Conservation (phyloP, 1,140 invertebrate species). For the Carcinoscorpius rotundicauda region DNA sequence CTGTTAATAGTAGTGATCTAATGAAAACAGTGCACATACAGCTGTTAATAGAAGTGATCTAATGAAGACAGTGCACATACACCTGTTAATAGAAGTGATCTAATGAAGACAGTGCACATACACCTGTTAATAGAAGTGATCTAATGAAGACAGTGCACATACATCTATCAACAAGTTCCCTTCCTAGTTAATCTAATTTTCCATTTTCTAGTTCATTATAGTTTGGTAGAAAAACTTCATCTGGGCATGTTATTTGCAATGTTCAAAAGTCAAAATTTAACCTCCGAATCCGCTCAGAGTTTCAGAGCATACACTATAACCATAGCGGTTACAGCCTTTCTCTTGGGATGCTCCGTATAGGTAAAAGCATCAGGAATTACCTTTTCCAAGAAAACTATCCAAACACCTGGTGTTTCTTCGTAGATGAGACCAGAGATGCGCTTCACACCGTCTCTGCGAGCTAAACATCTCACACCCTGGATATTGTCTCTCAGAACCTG, state of each 20-base stretch:
- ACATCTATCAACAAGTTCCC: too few relatives aligned
- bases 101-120: too few relatives aligned
- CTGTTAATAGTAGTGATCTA: too few relatives aligned
- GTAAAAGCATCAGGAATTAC: conserved; percentile 64
- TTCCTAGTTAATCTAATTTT: too few relatives aligned
- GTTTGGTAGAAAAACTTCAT: too few relatives aligned
- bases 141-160: too few relatives aligned
- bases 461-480: conserved; percentile 45
- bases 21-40: too few relatives aligned
- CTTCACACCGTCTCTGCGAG: conserved; percentile 43
- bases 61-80: too few relatives aligned
- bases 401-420: conserved; percentile 48
- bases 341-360: conserved; percentile 63
- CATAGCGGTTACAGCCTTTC: conserved; percentile 68
- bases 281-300: conserved; percentile 45
- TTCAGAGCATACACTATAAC: conserved; percentile 71
- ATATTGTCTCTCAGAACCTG: conserved; percentile 52
- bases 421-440: conserved; percentile 56
- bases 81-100: too few relatives aligned
- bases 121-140: too few relatives aligned
- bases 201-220: too few relatives aligned
- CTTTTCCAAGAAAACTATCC: conserved; percentile 64
- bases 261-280: conserved; percentile 24
- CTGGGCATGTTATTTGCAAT: not conserved
- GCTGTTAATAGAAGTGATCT: too few relatives aligned